A percentile compares a stretch with the other conserved stretches of the same genome.
These are phyloP conservation scores for Eurytoma californica DNA, from an alignment of 2,888 invertebrate species.

Conservation along the genomic window DNA sequence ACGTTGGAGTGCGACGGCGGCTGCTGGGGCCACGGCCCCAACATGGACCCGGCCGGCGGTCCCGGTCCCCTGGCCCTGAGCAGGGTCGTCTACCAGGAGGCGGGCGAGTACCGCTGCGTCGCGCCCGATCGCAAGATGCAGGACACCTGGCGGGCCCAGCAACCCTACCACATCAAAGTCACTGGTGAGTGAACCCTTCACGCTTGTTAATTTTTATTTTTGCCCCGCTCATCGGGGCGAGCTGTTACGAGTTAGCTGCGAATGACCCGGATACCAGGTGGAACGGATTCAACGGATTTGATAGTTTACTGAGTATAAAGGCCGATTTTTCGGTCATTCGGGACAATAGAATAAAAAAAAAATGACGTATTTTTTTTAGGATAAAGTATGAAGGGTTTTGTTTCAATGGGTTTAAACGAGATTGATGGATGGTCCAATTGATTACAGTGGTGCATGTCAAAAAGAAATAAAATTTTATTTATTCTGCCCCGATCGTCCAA, in stretches of 20 bases:
- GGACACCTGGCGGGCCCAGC: constrained; percentile 72
- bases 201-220: background rate
- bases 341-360: too few relatives aligned
- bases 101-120: constrained; percentile 85
- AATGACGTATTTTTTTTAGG: too few relatives aligned
- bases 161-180: constrained; percentile 75
- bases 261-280: background rate
- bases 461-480: too few relatives aligned
- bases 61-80: constrained; percentile 82
- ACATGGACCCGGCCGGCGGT: constrained; percentile 77
- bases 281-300: too few relatives aligned
- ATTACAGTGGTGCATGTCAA: too few relatives aligned
- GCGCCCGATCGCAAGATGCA: constrained; percentile 78
- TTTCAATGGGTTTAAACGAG: too few relatives aligned
- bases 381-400: too few relatives aligned
- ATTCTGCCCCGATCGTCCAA: too few relatives aligned
- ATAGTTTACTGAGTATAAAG: too few relatives aligned
- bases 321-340: too few relatives aligned
- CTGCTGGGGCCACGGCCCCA: constrained; percentile 75
- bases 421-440: too few relatives aligned
- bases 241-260: background rate
- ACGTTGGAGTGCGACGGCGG: constrained; percentile 84
- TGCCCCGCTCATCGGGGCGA: too few relatives aligned
- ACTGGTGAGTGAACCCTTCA: constrained; percentile 73
- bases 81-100: constrained; percentile 85